Base-by-base conservation (phyloP, 2,797 vertebrate species). In the Danio choprae region DNA sequence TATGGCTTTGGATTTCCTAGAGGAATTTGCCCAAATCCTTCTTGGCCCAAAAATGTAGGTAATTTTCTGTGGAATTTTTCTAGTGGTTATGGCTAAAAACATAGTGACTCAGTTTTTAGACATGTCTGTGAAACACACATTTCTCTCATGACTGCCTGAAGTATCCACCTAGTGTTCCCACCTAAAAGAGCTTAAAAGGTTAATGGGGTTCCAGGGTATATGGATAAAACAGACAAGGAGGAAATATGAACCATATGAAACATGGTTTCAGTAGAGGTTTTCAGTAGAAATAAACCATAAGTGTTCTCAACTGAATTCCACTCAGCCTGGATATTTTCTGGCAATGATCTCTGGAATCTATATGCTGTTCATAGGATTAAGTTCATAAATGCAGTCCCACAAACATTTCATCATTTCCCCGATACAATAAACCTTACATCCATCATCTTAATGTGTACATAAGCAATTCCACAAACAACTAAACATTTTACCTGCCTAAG, bases 271-370 rank as follows among this genome's bases (percentile, higher is more conserved):
- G 40, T 40, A 53, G n/a, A 15, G 5, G 10, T 46, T 22, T 48
- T 59, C 22, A 40, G 43, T 8, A 48, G 20, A 77, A 67, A 77
- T 15, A 29, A 77, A 64, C 9, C 5, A 13, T 48, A 68, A 48
- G 22, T 48, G 22, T 41, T 46, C 75, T 46, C 16, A 56, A 68
- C 11, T 48, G 51, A 56, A 40, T 77, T 58, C 51, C 16, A 68
- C 16, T 64, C 12, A 46, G 20, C 51, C 18, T 69, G 46, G 20
- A 22, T 59, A 20, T 64, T 22, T 75, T 75, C 36, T 41, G 7
- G 4, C n/a, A 15, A 50, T 62, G 29, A 63, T 50, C 22, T 62
- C 11, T 2, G 48, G 11, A 50, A 40, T 53, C 20, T 55, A 65
- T 8, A 43, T 2, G 6, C 18, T 29, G 59, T 64, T 75, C 59